Base-by-base conservation (phyloP, 2,797 vertebrate genomes). In the Danio kyathit region DNA sequence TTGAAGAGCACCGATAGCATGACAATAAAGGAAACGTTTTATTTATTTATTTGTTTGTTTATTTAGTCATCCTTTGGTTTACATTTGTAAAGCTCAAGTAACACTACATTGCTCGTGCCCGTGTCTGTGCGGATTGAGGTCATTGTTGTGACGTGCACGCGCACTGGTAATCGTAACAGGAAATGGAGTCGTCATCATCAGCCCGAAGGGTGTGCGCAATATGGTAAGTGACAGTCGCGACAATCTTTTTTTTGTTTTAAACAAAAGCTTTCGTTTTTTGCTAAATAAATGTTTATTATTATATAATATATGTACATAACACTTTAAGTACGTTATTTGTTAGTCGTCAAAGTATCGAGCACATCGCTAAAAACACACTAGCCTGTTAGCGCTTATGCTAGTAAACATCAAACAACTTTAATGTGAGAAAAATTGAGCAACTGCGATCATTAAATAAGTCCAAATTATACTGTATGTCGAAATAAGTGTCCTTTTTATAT, bases 381-480 rank as follows among this genome's bases (percentile, higher is more conserved):
- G 67, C 48, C 7, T n/a, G 59, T 21, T 80, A 80, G 77, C 69
- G 52, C 1, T 17, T 2, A 56, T 64, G 77, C 70, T 80, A 73
- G 12, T 56, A 38, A 56, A 48, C 57, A 8, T 43, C 38, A 69
- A 41, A 9, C 46, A 12, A 17, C 14, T 49, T 59, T 4, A 40
- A 9, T 43, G 29, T 63, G 17, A 7, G 16, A 51, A 59, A 16
- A 9, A 13, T 5, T 67, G 19, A 46, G 19, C 3, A 29, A n/a
- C n/a, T n/a, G n/a, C n/a, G n/a, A n/a, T n/a, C n/a, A n/a, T n/a
- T n/a, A n/a, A n/a, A n/a, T n/a, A n/a, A n/a, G n/a, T n/a, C n/a
- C n/a, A n/a, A n/a, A n/a, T n/a, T n/a, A n/a, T n/a, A n/a, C n/a
- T n/a, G n/a, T n/a, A n/a, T n/a, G n/a, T n/a, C n/a, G n/a, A n/a